These are phyloP conservation scores for Drosophila anomelani DNA, from an alignment of 2,888 invertebrate genomes.

Conservation along the genomic window DNA sequence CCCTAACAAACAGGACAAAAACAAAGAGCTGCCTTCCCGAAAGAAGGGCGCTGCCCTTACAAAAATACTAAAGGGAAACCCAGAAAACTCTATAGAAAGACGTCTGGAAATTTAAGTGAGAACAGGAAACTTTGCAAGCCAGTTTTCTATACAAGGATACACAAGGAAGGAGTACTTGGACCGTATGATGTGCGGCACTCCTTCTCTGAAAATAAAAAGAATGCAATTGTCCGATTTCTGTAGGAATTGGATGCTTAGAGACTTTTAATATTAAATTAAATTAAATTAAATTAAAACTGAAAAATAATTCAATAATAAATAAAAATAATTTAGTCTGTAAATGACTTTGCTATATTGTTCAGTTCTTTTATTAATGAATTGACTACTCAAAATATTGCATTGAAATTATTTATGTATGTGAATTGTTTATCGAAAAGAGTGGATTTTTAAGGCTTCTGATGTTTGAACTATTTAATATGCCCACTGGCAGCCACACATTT, in stretches of 20 bases:
- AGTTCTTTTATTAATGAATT: no score
- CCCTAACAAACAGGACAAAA: conserved; percentile 48
- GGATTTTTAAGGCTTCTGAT: neutral
- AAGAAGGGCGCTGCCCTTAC: conserved; percentile 31
- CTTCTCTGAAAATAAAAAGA: neutral
- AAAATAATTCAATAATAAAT: no score
- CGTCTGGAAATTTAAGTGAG: conserved; percentile 35
- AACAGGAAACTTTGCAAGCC: conserved; percentile 16
- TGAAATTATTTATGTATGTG: neutral
- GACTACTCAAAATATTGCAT: no score
- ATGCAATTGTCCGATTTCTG: neutral
- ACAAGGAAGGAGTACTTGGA: conserved; percentile 23
- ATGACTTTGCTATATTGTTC: no score
- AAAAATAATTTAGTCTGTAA: no score
- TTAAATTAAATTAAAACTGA: no score
- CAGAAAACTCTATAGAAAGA: conserved; percentile 11
- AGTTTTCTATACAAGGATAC: conserved; percentile 30
- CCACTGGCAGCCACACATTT: conserved; percentile 42
- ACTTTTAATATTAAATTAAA: neutral
- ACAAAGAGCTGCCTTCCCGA: conserved; percentile 35
- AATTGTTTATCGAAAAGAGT: neutral
- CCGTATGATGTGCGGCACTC: conserved; percentile 16
- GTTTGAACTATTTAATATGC: conserved; percentile 20
- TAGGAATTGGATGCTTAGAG: neutral
- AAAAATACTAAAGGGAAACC: conserved; percentile 16